Conservation (phyloP, 2,888 invertebrate species). For the Drymonia ruficornis region DNA sequence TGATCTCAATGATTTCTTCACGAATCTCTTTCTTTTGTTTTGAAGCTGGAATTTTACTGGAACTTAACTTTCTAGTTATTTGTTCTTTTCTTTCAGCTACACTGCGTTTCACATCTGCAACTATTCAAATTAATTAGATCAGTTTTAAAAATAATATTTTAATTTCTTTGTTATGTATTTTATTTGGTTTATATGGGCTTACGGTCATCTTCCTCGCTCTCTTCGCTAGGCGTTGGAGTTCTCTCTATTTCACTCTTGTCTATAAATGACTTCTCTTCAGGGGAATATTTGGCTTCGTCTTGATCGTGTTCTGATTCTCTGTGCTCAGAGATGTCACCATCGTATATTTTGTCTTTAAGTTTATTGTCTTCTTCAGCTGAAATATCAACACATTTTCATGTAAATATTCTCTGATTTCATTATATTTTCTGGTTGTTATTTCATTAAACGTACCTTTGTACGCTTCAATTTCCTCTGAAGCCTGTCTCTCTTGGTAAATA, state of each 20-base stretch:
- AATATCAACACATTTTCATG: constrained; percentile 11
- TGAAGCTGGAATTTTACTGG: constrained; percentile 89
- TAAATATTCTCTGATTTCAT: neutral
- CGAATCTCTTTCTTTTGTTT: constrained; percentile 90
- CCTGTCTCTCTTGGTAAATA: constrained; percentile 81
- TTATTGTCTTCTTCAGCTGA: constrained; percentile 80
- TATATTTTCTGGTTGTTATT: neutral
- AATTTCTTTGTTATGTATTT: neutral
- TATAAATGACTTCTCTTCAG: constrained; percentile 90
- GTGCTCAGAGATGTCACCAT: constrained; percentile 68
- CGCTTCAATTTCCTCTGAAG: constrained; percentile 81
- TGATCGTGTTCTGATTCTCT: constrained; percentile 73
- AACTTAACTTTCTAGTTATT: constrained; percentile 89
- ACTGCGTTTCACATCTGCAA: constrained; percentile 85
- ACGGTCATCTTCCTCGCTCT: constrained; percentile 84
- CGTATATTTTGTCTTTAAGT: constrained; percentile 72
- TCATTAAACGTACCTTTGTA: constrained; percentile 67
- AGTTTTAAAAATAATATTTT: neutral
- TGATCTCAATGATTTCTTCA: constrained; percentile 89
- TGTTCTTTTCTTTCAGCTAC: constrained; percentile 91
- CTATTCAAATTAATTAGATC: neutral
- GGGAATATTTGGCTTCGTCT: constrained; percentile 91
- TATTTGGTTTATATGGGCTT: constrained; percentile 8
- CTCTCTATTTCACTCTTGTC: constrained; percentile 87
- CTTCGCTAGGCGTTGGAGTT: constrained; percentile 79